Percentiles rank a stretch among this genome's conserved stretches.
These are phyloP conservation scores for Ips typographus DNA, from an alignment of 1,140 invertebrate species.

Conservation along the genomic window DNA sequence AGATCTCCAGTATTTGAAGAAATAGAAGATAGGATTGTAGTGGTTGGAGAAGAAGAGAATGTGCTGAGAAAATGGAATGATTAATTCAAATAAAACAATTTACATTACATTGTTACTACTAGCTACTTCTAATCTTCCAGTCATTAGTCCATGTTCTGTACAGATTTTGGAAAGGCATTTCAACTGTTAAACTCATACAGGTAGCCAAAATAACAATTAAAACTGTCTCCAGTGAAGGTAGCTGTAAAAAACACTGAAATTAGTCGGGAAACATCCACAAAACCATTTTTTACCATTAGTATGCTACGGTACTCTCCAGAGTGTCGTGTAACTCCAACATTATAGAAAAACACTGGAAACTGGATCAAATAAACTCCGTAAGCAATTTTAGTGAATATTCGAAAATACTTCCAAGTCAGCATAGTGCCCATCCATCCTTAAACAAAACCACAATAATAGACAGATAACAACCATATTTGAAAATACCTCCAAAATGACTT, in stretches of 20 bases:
- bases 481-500: slow-evolving; percentile 30
- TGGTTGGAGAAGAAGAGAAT: slow-evolving; percentile 24
- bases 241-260: slow-evolving; percentile 39
- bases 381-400: slow-evolving; percentile 53
- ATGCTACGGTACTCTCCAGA: slow-evolving; percentile 52
- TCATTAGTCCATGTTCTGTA: slow-evolving; percentile 21
- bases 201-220: slow-evolving; percentile 42
- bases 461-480: not conserved
- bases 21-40: slow-evolving; percentile 50
- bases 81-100: no score
- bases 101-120: no score
- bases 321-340: slow-evolving; percentile 56
- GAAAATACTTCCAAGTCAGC: slow-evolving; percentile 53
- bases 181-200: slow-evolving; percentile 44
- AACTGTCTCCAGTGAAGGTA: slow-evolving; percentile 40
- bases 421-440: slow-evolving; percentile 53
- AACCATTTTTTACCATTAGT: slow-evolving; percentile 49
- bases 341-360: slow-evolving; percentile 62
- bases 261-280: slow-evolving; percentile 5
- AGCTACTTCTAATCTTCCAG: no score
- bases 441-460: slow-evolving; percentile 23
- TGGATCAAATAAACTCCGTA: slow-evolving; percentile 60
- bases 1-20: slow-evolving; percentile 49
- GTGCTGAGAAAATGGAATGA: no score
- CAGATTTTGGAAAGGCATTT: slow-evolving; percentile 49